These are phyloP conservation scores for Asbolus verrucosus DNA, from an alignment of 1,140 invertebrate species.

Conservation along the genomic window DNA sequence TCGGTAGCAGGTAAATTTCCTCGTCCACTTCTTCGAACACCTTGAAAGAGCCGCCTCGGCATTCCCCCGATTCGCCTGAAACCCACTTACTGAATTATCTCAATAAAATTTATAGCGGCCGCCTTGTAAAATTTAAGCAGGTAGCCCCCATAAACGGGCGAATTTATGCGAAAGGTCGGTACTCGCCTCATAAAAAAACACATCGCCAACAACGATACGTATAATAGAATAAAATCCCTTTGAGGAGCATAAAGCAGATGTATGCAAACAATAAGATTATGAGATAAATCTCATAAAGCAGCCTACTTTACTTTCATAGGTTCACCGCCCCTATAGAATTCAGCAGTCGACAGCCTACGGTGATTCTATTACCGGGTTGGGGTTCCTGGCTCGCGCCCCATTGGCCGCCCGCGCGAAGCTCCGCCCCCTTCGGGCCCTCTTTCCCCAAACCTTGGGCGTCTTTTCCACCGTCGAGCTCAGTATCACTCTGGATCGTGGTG, in stretches of 20 bases:
- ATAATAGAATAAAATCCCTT: constrained; percentile 30
- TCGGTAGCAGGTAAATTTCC: not conserved
- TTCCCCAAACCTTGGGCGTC: no score
- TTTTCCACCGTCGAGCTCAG: constrained; percentile 3
- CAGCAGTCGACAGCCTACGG: constrained; percentile 29
- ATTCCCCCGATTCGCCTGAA: no score
- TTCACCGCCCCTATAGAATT: constrained; percentile 22
- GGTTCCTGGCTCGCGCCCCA: constrained; percentile 21
- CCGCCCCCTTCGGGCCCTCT: constrained; percentile 39
- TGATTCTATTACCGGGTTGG: constrained; percentile 48
- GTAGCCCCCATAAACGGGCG: not conserved
- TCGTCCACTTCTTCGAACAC: no score
- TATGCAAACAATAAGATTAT: constrained; percentile 57
- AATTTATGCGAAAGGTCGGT: not conserved
- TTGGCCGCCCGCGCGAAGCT: constrained; percentile 40
- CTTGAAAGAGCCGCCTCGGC: no score
- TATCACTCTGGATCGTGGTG: not conserved
- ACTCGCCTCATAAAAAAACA: constrained; percentile 26
- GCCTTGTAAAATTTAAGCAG: no score
- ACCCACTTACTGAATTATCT: no score
- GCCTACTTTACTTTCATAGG: constrained; percentile 60
- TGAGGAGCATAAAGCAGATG: constrained; percentile 54
- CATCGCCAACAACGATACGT: no score
- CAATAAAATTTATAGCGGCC: no score
- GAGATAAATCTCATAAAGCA: constrained; percentile 58